phyloP scores from a whole-genome alignment of 2,888 invertebrate genomes.

The Aporophyla nigra region DNA sequence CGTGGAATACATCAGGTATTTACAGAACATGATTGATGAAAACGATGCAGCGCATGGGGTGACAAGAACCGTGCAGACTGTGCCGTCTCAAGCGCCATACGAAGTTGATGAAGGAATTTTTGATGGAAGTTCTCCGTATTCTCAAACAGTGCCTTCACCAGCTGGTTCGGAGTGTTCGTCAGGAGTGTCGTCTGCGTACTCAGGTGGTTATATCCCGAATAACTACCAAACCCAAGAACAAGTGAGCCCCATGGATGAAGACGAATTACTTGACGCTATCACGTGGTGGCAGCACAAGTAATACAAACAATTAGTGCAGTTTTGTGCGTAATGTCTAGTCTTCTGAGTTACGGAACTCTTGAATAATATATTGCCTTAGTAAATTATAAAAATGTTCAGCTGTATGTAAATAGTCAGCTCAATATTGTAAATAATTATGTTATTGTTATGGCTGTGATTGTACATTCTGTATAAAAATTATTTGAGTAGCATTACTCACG shows the following conservation, averaged over 20 bases:
- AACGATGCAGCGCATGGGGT: slow-evolving; percentile 90
- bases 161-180: slow-evolving; percentile 93
- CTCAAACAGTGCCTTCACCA: slow-evolving; percentile 92
- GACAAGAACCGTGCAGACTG: slow-evolving; percentile 61
- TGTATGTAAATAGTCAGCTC: slow-evolving; percentile 20
- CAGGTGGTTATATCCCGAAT: slow-evolving; percentile 72
- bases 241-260: slow-evolving; percentile 94
- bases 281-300: slow-evolving; percentile 94
- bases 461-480: slow-evolving; percentile 48
- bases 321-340: slow-evolving; percentile 75
- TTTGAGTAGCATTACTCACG: slow-evolving; percentile 24
- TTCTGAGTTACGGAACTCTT: slow-evolving; percentile 48
- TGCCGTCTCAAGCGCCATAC: slow-evolving; percentile 67
- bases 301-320: slow-evolving; percentile 22
- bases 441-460: slow-evolving; percentile 60
- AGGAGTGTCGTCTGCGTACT: slow-evolving; percentile 86
- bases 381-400: not conserved
- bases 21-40: slow-evolving; percentile 94
- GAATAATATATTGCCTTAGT: slow-evolving; percentile 18
- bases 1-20: slow-evolving; percentile 96
- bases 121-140: slow-evolving; percentile 83
- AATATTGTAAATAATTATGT: slow-evolving; percentile 36
- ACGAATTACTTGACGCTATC: slow-evolving; percentile 95
- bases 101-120: slow-evolving; percentile 85
- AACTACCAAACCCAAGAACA: slow-evolving; percentile 81